Percentiles rank a stretch among this genome's conserved stretches.
Conservation (phyloP, 1,140 invertebrate species). For the Pararge aegeria region DNA sequence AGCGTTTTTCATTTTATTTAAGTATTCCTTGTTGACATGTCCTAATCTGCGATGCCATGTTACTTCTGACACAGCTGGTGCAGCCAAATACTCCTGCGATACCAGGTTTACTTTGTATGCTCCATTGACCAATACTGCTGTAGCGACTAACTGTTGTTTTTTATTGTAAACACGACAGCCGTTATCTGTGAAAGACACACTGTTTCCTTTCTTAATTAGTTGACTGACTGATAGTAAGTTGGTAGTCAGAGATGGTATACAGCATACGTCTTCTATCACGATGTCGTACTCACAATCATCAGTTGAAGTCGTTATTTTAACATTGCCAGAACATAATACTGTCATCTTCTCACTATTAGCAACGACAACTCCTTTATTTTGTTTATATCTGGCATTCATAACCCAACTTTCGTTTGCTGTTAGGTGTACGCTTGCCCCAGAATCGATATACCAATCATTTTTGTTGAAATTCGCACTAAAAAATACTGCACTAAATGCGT, state of each 20-base stretch:
- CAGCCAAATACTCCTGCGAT: background rate
- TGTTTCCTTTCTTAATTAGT: constrained; percentile 19
- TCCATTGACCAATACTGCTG: constrained; percentile 22
- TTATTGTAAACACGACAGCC: constrained; percentile 23
- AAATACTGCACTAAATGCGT: constrained; percentile 8
- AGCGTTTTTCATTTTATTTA: constrained; percentile 29
- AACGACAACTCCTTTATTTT: constrained; percentile 40
- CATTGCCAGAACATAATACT: constrained; percentile 39
- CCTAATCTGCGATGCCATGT: constrained; percentile 39
- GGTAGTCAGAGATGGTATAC: constrained; percentile 14
- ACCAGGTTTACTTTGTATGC: constrained; percentile 1
- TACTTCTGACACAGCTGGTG: background rate
- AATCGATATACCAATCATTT: constrained; percentile 37
- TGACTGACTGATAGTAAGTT: constrained; percentile 27
- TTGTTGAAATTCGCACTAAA: constrained; percentile 23
- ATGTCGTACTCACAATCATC: constrained; percentile 25
- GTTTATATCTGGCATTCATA: constrained; percentile 21
- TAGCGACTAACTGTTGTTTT: constrained; percentile 11
- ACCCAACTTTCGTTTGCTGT: constrained; percentile 30
- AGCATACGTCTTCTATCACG: constrained; percentile 28
- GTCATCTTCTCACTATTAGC: constrained; percentile 43
- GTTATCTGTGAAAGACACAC: constrained; percentile 17
- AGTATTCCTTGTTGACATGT: constrained; percentile 27
- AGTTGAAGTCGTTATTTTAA: constrained; percentile 31
- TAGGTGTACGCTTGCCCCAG: constrained; percentile 6